A percentile compares a stretch with the other conserved stretches of the same genome.
Conservation (phyloP, 2,888 invertebrate species). For the Lepidochrysops patricia region DNA sequence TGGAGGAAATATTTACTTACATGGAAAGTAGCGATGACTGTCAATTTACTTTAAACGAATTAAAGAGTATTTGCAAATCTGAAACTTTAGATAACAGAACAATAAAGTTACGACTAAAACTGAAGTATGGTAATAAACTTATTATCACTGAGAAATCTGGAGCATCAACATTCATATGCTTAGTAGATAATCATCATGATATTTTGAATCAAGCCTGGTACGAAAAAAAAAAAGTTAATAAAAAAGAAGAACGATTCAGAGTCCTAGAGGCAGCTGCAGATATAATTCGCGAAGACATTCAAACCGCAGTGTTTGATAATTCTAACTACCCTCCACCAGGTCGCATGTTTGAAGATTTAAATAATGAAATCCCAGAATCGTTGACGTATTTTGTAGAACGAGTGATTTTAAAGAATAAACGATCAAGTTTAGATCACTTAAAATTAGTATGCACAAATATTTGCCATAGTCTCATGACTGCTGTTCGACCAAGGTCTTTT, state of each 20-base stretch:
- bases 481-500: conserved; percentile 21
- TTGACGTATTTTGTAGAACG: conserved; percentile 28
- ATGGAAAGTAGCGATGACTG: conserved; percentile 21
- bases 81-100: conserved; percentile 23
- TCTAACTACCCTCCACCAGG: conserved; percentile 16
- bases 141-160: conserved; percentile 30
- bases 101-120: conserved; percentile 30
- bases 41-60: conserved; percentile 22
- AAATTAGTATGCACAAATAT: conserved; percentile 25
- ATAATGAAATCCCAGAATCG: conserved; percentile 30
- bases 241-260: too few relatives aligned
- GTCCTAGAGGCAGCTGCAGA: conserved; percentile 26
- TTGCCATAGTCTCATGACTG: conserved; percentile 24
- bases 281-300: conserved; percentile 27
- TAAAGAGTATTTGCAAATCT: conserved; percentile 24
- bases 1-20: conserved; percentile 36
- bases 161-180: conserved; percentile 23
- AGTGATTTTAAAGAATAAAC: conserved; percentile 33
- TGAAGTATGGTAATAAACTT: conserved; percentile 35
- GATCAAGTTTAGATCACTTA: conserved; percentile 29
- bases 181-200: conserved; percentile 21
- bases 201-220: conserved; percentile 28
- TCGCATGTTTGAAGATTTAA: conserved; percentile 29
- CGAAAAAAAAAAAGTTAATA: too few relatives aligned
- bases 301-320: conserved; percentile 25